Evolutionary conservation across 2,888 invertebrate species (phyloP).

Genomic region (Phlogophora meticulosa): DNA sequence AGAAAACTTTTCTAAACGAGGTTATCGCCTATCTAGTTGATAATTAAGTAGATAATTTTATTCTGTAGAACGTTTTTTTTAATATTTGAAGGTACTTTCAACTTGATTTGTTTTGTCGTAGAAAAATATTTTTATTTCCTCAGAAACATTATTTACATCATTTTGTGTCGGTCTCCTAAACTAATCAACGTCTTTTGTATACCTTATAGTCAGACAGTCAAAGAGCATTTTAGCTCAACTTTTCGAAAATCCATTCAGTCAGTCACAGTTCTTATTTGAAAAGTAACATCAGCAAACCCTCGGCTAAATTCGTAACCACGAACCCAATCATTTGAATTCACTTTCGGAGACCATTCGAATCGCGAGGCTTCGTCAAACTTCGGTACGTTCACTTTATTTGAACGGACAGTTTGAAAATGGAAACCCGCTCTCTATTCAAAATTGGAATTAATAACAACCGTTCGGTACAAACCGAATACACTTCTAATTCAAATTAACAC

Average conservation of each 20-base stretch:
- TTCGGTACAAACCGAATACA: slow-evolving; percentile 17
- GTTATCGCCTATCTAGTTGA: slow-evolving; percentile 28
- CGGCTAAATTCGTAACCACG: slow-evolving; percentile 60
- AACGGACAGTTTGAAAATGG: slow-evolving; percentile 31
- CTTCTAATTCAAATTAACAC: slow-evolving; percentile 15
- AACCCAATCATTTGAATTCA: slow-evolving; percentile 44
- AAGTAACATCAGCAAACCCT: slow-evolving; percentile 57
- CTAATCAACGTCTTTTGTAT: slow-evolving; percentile 43
- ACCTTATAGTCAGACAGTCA: slow-evolving; percentile 53
- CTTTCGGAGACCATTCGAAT: slow-evolving; percentile 24
- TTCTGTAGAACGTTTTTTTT: slow-evolving; percentile 23
- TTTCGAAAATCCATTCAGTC: slow-evolving; percentile 53
- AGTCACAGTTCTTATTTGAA: slow-evolving; percentile 45
- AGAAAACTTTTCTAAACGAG: slow-evolving; percentile 29
- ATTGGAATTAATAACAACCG: slow-evolving; percentile 31
- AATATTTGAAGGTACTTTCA: slow-evolving; percentile 26
- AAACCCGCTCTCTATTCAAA: slow-evolving; percentile 9
- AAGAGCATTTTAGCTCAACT: slow-evolving; percentile 52
- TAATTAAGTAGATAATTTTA: slow-evolving; percentile 14
- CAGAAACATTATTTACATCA: slow-evolving; percentile 43
- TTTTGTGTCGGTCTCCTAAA: slow-evolving; percentile 25
- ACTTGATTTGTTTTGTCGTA: slow-evolving; percentile 57
- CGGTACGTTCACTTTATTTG: slow-evolving; percentile 18
- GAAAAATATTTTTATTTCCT: slow-evolving; percentile 60
- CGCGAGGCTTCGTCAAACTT: slow-evolving; percentile 29